Percentiles rank a stretch among this genome's conserved stretches.
phyloP scores from a whole-genome alignment of 2,113 vertebrate genomes.

The Chionomys nivalis region DNA sequence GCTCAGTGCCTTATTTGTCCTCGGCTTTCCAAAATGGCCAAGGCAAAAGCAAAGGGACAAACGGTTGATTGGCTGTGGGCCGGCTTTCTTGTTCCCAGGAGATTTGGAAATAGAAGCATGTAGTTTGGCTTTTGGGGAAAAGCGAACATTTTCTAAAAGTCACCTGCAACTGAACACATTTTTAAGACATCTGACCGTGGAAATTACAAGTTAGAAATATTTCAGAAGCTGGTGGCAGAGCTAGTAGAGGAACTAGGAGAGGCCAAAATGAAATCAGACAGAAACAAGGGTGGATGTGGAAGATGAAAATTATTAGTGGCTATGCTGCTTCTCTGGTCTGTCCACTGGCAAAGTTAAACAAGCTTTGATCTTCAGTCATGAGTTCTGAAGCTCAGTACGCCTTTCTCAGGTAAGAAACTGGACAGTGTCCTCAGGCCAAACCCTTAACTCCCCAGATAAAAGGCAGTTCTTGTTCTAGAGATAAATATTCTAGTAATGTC shows the following conservation, averaged over 20 bases:
- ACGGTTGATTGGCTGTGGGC: neutral
- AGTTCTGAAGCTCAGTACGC: neutral
- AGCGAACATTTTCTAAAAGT: neutral
- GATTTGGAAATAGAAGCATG: neutral
- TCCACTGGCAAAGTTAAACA: neutral
- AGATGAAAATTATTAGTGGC: neutral
- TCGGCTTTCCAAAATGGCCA: neutral
- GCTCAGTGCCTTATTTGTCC: neutral
- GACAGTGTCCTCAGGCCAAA: neutral
- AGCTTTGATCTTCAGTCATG: neutral
- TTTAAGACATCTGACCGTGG: neutral
- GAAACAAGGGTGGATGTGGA: neutral
- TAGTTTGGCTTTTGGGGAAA: neutral
- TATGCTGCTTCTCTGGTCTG: neutral
- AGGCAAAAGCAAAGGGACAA: neutral
- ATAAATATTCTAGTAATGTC: neutral
- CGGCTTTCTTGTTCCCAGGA: neutral
- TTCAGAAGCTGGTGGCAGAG: neutral
- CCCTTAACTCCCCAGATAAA: neutral
- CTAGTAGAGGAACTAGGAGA: neutral
- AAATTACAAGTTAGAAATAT: constrained; percentile 15
- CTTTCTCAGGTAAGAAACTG: neutral
- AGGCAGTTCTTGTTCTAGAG: neutral
- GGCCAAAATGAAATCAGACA: neutral
- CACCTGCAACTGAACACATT: neutral